Evolutionary conservation across 1,140 invertebrate species (phyloP), one percentile per base, ranked within the genome.

Genomic region (Lysiphlebus fabarum): DNA sequence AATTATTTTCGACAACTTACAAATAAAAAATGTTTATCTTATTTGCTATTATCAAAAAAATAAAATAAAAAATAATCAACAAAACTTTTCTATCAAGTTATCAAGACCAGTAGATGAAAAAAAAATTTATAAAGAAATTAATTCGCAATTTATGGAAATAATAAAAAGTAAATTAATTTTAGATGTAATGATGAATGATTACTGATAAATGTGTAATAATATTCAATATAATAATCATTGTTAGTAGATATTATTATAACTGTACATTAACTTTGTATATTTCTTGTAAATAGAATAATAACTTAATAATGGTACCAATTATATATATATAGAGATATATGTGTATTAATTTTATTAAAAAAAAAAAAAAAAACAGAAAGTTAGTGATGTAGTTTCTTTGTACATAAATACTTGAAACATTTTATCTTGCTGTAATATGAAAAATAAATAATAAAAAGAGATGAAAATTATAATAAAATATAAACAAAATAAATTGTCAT

Each of bases 241-340:
- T 62, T 60, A 58, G 59, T 62, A 53, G 53, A 26, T 26, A 26
- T 26, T 4, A 26, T 34, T 54, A 59, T 61, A 17, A 38, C 49
- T 65, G 63, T 65, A 65, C 60, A 65, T 62, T 62, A 62, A 65
- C 61, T 56, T 53, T 65, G 64, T 65, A 65, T 55, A 65, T 62
- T 65, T 62, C 61, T 51, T 65, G 64, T 65, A 65, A 59, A 65
- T 65, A 65, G 51, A 26, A 51, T 59, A 26, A 51, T 59, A 65
- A 62, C 49, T 59, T 65, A 53, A 49, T 26, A 26, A 61, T 64
- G 56, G 48, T 62, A 65, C 58, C 44, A 62, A 51, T 51, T 62
- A 62, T 61, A 59, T 65, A 26, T 26, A 62, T 61, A 59, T 65
- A 26, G 2, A 26, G 17, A 26, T 26, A 26, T 26, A 55, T 65